A percentile compares a stretch with the other conserved stretches of the same genome.
phyloP scores from a whole-genome alignment of 2,888 invertebrate genomes.

The Scotopteryx bipunctaria region DNA sequence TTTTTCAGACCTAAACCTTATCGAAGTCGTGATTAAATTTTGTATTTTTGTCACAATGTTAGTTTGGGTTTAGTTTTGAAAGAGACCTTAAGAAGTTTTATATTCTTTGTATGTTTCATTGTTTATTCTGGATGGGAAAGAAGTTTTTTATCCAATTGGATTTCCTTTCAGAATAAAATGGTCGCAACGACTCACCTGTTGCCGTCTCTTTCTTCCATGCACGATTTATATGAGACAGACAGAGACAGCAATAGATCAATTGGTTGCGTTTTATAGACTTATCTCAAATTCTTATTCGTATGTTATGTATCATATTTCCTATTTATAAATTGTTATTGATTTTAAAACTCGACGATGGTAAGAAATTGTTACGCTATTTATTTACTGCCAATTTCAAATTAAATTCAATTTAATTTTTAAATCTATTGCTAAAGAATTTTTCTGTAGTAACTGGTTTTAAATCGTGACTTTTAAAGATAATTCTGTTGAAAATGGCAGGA shows the following conservation, averaged over 20 bases:
- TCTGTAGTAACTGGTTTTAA: no score
- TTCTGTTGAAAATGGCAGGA: no score
- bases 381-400: no score
- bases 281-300: neutral
- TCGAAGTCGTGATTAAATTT: no score
- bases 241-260: neutral
- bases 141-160: conserved; percentile 18
- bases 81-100: neutral
- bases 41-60: no score
- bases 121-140: conserved; percentile 21
- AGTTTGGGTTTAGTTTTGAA: neutral
- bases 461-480: no score
- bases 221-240: neutral
- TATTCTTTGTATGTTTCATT: conserved; percentile 9
- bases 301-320: conserved; percentile 3
- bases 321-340: conserved; percentile 1
- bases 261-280: neutral
- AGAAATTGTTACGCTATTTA: conserved; percentile 2
- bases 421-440: neutral
- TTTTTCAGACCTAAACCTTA: neutral
- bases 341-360: conserved; percentile 23
- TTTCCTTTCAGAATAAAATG: conserved; percentile 19
- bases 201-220: conserved; percentile 1
- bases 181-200: neutral
- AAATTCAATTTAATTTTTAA: neutral